phyloP scores from a whole-genome alignment of 2,113 vertebrate genomes.

The Sturnira hondurensis region DNA sequence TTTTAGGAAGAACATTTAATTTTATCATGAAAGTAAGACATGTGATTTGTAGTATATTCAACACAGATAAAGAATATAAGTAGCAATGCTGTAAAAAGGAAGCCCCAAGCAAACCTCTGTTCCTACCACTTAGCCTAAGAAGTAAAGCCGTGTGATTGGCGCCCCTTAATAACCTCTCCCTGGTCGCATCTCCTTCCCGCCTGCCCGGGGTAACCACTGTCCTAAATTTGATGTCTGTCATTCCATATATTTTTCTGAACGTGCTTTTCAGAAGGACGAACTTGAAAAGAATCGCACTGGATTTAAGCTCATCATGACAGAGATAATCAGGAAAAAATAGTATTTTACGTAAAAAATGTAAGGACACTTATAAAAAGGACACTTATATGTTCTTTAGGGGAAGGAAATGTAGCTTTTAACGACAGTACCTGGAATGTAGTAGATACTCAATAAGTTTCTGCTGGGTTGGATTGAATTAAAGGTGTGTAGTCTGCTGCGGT shows the following conservation, averaged over 20 bases:
- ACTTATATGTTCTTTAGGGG: neutral
- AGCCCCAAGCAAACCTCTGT: neutral
- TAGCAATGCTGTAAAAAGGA: neutral
- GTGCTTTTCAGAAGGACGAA: neutral
- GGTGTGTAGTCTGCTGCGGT: neutral
- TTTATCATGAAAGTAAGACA: neutral
- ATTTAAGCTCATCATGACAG: neutral
- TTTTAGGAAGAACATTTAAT: neutral
- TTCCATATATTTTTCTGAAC: neutral
- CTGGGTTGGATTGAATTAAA: neutral
- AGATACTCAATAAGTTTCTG: constrained; percentile 21
- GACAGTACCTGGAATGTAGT: neutral
- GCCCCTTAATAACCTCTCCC: neutral
- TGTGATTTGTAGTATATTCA: neutral
- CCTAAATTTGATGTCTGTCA: neutral
- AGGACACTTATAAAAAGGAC: too few relatives aligned
- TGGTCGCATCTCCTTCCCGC: neutral
- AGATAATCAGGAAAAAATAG: neutral
- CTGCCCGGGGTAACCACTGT: neutral
- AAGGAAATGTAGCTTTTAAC: neutral
- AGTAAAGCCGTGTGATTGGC: neutral
- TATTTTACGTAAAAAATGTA: neutral
- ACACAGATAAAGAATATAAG: neutral
- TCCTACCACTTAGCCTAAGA: neutral
- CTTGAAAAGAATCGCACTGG: neutral